Conservation (phyloP, 2,113 vertebrate species). For the Indri indri region DNA sequence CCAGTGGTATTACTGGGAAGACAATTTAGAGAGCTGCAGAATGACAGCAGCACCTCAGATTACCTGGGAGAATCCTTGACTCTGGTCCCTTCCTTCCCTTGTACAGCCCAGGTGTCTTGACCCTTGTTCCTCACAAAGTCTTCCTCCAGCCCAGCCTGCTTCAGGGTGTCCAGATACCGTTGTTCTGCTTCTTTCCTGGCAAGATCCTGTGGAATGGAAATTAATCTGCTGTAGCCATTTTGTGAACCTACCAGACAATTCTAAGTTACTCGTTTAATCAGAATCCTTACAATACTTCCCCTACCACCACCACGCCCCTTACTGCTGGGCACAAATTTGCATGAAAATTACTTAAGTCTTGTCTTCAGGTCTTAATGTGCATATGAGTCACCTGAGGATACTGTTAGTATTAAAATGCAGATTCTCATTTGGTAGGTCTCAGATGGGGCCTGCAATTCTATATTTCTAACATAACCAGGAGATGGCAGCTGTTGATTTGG, state of each 20-base stretch:
- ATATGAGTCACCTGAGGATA: not conserved
- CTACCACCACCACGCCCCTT: not conserved
- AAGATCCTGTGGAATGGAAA: slow-evolving; percentile 54
- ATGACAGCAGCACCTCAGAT: not conserved
- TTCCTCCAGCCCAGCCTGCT: slow-evolving; percentile 89
- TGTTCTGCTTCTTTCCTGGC: slow-evolving; percentile 89
- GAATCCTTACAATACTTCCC: not conserved
- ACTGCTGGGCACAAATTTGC: not conserved
- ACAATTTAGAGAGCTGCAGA: not conserved
- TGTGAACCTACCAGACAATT: not conserved
- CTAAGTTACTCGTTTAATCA: not conserved
- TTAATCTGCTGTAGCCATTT: not conserved
- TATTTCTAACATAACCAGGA: slow-evolving; percentile 13
- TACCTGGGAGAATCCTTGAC: slow-evolving; percentile 74
- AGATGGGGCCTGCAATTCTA: not conserved
- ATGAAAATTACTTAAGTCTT: not conserved
- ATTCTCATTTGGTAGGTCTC: not conserved
- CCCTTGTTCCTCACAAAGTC: slow-evolving; percentile 90
- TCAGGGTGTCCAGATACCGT: slow-evolving; percentile 87
- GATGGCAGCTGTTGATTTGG: not conserved
- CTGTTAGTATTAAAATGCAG: not conserved
- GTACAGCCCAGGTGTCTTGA: slow-evolving; percentile 45
- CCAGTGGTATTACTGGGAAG: not conserved
- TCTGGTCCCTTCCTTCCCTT: slow-evolving; percentile 55
- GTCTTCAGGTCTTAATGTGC: not conserved